Evolutionary conservation across 2,888 invertebrate genomes (phyloP), one percentile per base, ranked within the genome.

Genomic region (Gnatocerus cornutus): DNA sequence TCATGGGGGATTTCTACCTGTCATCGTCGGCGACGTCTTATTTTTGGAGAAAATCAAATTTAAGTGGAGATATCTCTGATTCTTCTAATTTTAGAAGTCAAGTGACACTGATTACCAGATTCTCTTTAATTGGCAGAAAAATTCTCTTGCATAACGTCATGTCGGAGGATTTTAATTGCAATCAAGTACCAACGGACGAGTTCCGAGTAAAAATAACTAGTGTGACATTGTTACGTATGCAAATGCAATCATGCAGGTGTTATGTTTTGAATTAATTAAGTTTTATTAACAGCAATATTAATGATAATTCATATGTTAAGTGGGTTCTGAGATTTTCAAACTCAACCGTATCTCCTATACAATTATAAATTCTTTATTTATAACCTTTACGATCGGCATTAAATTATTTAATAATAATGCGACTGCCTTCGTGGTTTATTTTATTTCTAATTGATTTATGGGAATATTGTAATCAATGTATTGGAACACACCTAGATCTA

Each of bases 1-100:
- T 69, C 69, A 69, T 69, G 61, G 69, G 69, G 43, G 55, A 33
- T 69, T 69, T 66, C 66, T 66, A 66, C 69, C 69, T 69, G 65
- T 69, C 69, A 69, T 69, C 69, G 41, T 13, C 39, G 41, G 1
- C 16, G 16, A 61, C 46, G 48, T 63, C 61, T 64, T 45, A 53
- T 43, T 64, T 64, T 33, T 56, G 56, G 21, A 43, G 41, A 56
- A 56, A 59, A 59, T 53, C 37, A 5, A 53, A 33, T n/a, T n/a
- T n/a, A n/a, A n/a, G n/a, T n/a, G n/a, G n/a, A n/a, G n/a, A n/a
- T n/a, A n/a, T 27, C 6, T 33, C 14, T 3, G 16, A 16, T 21
- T 46, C 50, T 37, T 16, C 64, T 64, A 64, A 64, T 30, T 64
- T 64, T 64, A 64, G 64, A 64, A 21, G 46, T 13, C 13, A 29